Evolutionary conservation across 2,888 invertebrate species (phyloP), one percentile per base, ranked within the genome.

Genomic region (Nemoura dubitans): DNA sequence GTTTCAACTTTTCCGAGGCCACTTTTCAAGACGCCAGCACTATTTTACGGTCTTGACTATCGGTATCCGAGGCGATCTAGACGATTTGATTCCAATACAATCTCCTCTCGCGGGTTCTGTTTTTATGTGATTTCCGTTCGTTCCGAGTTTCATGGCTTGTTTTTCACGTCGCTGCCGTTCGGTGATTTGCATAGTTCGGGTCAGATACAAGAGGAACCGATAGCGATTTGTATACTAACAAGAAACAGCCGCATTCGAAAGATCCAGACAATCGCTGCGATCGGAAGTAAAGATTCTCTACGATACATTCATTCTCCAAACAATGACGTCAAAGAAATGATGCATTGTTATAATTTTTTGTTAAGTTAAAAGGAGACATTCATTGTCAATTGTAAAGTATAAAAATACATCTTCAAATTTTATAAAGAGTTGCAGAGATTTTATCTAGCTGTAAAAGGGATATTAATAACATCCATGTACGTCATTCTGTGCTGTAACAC

Each of bases 31-130:
- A 59, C 59, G 59, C 59, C 59, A 59, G 59, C 59, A 59, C 59
- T 59, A 14, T 59, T 59, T 59, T 59, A 59, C 78, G 26, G 27
- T 26, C 78, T 78, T 27, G 26, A 78, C 27, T 78, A 27, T 78
- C 78, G 78, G 25, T 78, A 25, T 78, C 78, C 26, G n/a, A 78
- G 28, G 78, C 78, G 78, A 78, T 78, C 78, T 78, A 10, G 78
- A 78, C 78, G 28, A 78, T 78, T 78, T 78, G 78, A 78, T 78
- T 78, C 28, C 78, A n/a, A 78, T 78, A 28, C 78, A 78, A 78
- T 78, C 78, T 78, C 78, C 26, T 78, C 28, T 26, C 26, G 5
- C 27, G 10, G n/a, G 25, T 78, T 25, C 78, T 78, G 78, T 26
- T 78, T 78, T 78, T 28, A 78, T 78, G 78, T 78, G 28, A 78